Percentiles rank a stretch among this genome's conserved stretches.
Conservation (phyloP, 2,888 invertebrate species). For the Nephrotoma flavescens region DNA sequence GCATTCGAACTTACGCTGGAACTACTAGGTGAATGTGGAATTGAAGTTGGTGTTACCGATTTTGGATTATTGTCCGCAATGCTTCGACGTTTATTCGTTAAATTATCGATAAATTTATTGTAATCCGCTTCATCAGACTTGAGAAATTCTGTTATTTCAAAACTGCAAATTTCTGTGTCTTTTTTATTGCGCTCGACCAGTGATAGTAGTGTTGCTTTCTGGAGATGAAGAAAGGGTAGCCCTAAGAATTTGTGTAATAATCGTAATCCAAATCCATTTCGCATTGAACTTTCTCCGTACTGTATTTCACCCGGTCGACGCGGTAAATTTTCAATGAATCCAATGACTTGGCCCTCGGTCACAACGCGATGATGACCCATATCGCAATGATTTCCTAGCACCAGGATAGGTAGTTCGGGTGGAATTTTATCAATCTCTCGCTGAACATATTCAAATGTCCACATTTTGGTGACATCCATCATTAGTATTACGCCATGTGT, state of each 20-base stretch:
- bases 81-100: constrained; percentile 59
- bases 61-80: constrained; percentile 48
- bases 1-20: constrained; percentile 27
- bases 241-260: constrained; percentile 90
- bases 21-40: constrained; percentile 27
- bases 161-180: constrained; percentile 61
- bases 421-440: constrained; percentile 71
- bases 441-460: constrained; percentile 93
- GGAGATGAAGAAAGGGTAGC: constrained; percentile 81
- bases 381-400: constrained; percentile 89
- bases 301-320: constrained; percentile 51
- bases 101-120: constrained; percentile 53
- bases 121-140: constrained; percentile 63
- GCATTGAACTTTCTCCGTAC: constrained; percentile 87
- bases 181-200: constrained; percentile 74
- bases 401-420: constrained; percentile 65
- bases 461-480: constrained; percentile 88
- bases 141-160: constrained; percentile 61
- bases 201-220: constrained; percentile 65
- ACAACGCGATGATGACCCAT: constrained; percentile 93
- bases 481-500: constrained; percentile 88
- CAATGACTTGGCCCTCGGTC: constrained; percentile 51
- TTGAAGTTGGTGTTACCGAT: constrained; percentile 30
- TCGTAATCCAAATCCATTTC: constrained; percentile 87
- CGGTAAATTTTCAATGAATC: constrained; percentile 45